Base-by-base conservation (phyloP, 1,140 invertebrate genomes). In the Holotrichia oblita region DNA sequence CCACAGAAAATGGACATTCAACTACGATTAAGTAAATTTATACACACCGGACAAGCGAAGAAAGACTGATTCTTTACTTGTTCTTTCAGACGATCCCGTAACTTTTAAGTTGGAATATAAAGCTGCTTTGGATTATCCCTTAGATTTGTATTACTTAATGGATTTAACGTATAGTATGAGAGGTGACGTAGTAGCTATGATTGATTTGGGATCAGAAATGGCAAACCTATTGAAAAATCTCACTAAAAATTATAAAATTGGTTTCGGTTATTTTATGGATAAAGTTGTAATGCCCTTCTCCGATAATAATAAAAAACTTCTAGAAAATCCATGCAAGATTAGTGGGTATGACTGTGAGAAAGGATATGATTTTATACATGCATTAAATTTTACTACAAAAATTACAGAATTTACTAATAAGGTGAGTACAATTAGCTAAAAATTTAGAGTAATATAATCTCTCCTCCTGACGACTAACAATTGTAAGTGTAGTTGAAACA, bases 111-210 rank as follows among this genome's bases (percentile, higher is more conserved):
- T 87, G 4, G 78, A 78, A 2, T 87, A 86, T 44, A 82, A 84
- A 81, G 89, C 91, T 12, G 91, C 92, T 48, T 92, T 89, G 84
- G 94, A 97, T 86, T 97, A 97, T 87, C 96, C 96, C 0, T 89
- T 98, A n/a, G 96, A 98, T 86, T 88, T 98, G 8, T 98, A 98
- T 86, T 97, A 96, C 83, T 87, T 98, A 42, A 96, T 97, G 94
- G 96, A 98, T 86, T 87, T 97, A 10, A 97, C 95, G 6, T 93
- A 93, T 88, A 95, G 95, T 3, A 98, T 98, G 96, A 90, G 89
- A 81, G 93, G 96, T 82, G 95, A 97, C 83, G 94, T 97, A 83
- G 90, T 93, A 3, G 96, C 95, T 8, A 83, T 98, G 27, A 91
- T 93, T 2, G 87, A 89, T 40, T 84, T 98, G 17, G 93, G 95